Evolutionary conservation across 2,888 invertebrate genomes (phyloP), one percentile per base, ranked within the genome.

Genomic region (Ormyrus rosae): DNA sequence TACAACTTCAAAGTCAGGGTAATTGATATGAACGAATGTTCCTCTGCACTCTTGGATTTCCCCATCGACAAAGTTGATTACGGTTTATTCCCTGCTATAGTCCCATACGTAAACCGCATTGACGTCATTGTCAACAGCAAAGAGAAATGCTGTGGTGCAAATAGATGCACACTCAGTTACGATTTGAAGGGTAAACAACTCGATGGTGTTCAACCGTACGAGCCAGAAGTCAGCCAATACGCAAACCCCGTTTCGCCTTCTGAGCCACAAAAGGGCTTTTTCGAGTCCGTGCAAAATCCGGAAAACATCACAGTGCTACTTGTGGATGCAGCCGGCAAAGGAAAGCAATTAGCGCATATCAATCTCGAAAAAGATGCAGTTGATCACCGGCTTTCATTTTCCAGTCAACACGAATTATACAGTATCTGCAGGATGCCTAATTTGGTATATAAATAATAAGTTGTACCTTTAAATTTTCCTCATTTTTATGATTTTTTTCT

Each of bases 141-240:
- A 58, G 5, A 34, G 6, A 6, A 61, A 34, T 34, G 34, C 34
- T 2, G 34, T 6, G 76, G 71, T 10, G 45, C 13, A 9, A 19
- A 60, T 9, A 61, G 58, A 5, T 81, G 81, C 58, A 61, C 19
- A 72, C 11, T 81, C 46, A n/a, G 63, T 1, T 81, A 56, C 7
- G 64, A 77, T n/a, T 46, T 77, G 0, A 7, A 81, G 0, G 81
- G 81, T 0, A 73, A 72, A 63, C 76, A 77, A 63, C 61, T 72
- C 5, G 77, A 71, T 10, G 53, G 58, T 11, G 46, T 50, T 4
- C 9, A 58, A 4, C 73, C 77, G 3, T 81, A 69, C 48, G 9
- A 48, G n/a, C 51, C 68, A 9, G 19, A 69, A 8, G 6, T 64
- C 1, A 45, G 13, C 4, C 34, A 45, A 45, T 81, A 81, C 53